Evolutionary conservation across 2,113 vertebrate species (phyloP).

Genomic region (Hemicordylus capensis): DNA sequence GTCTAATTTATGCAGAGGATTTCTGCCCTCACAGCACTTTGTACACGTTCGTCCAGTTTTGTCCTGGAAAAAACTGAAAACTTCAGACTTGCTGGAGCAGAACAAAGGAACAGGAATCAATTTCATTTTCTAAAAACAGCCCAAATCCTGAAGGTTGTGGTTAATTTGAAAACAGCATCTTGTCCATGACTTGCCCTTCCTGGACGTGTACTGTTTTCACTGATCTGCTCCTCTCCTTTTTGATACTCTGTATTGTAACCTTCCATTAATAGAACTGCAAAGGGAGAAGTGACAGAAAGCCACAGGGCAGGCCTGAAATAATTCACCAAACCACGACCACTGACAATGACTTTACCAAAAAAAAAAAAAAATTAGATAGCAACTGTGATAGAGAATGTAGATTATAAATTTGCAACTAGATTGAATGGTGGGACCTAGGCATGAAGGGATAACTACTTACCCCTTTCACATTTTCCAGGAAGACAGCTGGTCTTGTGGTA

Average conservation of each 20-base stretch:
- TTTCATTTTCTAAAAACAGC: slow-evolving; percentile 45
- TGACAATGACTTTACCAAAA: neutral
- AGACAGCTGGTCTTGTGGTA: too few relatives aligned
- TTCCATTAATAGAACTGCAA: slow-evolving; percentile 67
- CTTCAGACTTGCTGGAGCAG: neutral
- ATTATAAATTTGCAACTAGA: neutral
- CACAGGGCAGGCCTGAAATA: neutral
- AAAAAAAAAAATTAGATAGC: neutral
- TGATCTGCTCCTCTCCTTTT: slow-evolving; percentile 70
- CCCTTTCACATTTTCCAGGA: too few relatives aligned
- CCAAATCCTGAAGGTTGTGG: slow-evolving; percentile 29
- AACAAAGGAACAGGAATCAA: slow-evolving; percentile 44
- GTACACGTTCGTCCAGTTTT: slow-evolving; percentile 9
- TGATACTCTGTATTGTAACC: slow-evolving; percentile 73
- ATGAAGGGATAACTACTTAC: neutral
- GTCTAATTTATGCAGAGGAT: slow-evolving; percentile 8
- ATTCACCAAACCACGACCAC: neutral
- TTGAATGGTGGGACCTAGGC: neutral
- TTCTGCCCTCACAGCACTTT: slow-evolving; percentile 28
- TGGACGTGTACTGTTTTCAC: slow-evolving; percentile 4
- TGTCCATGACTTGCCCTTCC: slow-evolving; percentile 38
- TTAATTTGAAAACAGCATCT: slow-evolving; percentile 35
- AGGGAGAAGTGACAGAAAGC: slow-evolving; percentile 51
- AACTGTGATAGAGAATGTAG: neutral
- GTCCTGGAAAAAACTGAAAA: neutral